Percentiles rank a stretch among this genome's conserved stretches.
phyloP scores from a whole-genome alignment of 1,140 invertebrate species.

The Lordiphosa mommai region DNA sequence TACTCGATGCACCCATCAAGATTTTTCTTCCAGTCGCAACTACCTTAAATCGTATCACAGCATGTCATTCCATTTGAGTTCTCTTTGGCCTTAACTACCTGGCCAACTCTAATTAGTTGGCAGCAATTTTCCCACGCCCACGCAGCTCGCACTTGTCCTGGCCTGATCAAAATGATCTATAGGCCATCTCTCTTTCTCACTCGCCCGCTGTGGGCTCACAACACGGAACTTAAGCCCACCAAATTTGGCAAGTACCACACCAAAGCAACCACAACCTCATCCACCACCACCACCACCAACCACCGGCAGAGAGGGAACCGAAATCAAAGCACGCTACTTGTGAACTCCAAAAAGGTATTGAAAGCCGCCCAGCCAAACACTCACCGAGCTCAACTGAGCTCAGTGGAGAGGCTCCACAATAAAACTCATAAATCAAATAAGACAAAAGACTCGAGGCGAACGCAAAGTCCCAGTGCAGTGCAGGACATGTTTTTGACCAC shows the following conservation, averaged over 20 bases:
- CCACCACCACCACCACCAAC: too few relatives aligned
- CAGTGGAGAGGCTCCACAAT: slow-evolving; percentile 46
- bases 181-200: neutral
- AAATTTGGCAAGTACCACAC: slow-evolving; percentile 54
- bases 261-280: slow-evolving; percentile 13
- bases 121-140: slow-evolving; percentile 62
- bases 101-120: slow-evolving; percentile 51
- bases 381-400: slow-evolving; percentile 6
- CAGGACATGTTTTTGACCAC: slow-evolving; percentile 35
- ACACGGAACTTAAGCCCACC: slow-evolving; percentile 27
- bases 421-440: slow-evolving; percentile 77
- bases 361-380: slow-evolving; percentile 13
- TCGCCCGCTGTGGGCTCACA: neutral
- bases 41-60: too few relatives aligned
- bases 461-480: slow-evolving; percentile 46
- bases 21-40: too few relatives aligned
- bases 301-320: slow-evolving; percentile 26
- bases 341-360: slow-evolving; percentile 23
- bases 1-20: too few relatives aligned
- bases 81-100: too few relatives aligned
- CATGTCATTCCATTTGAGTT: too few relatives aligned
- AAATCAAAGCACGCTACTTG: slow-evolving; percentile 67
- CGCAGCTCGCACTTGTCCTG: slow-evolving; percentile 56
- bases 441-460: slow-evolving; percentile 75
- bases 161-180: slow-evolving; percentile 59